These are phyloP conservation scores for Trichechus manatus DNA, from an alignment of 2,113 vertebrate species.

Conservation along the genomic window DNA sequence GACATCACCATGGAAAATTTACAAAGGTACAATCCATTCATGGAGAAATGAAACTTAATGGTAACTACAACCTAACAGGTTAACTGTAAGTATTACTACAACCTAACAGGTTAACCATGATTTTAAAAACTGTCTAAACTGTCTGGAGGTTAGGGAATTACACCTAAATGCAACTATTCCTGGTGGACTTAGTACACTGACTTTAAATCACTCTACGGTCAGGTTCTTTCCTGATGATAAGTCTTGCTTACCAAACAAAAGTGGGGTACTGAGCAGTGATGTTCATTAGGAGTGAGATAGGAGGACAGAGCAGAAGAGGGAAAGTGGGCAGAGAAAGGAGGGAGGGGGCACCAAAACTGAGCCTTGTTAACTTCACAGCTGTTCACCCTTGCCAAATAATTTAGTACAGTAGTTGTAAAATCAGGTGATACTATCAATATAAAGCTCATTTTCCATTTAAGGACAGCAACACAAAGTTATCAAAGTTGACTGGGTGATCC, in stretches of 20 bases:
- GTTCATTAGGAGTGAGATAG: not conserved
- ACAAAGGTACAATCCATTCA: not conserved
- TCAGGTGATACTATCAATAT: not conserved
- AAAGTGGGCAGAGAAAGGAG: not conserved
- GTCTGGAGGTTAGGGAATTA: not conserved
- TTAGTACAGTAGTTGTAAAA: not conserved
- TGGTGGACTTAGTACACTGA: not conserved
- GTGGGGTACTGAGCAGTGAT: not conserved
- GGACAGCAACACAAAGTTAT: not conserved
- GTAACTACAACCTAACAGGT: not conserved
- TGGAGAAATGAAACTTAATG: not conserved
- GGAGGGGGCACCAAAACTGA: not conserved
- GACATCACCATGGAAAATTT: not conserved
- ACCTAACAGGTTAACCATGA: not conserved
- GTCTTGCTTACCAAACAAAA: not conserved
- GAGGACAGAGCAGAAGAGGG: too few species aligned
- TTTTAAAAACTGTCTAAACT: not conserved
- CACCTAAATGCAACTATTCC: not conserved
- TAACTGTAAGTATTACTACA: not conserved
- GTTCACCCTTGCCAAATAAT: not conserved
- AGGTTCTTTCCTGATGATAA: not conserved
- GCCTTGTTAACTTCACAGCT: not conserved
- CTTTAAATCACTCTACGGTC: not conserved
- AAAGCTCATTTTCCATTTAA: not conserved
- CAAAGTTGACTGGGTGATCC: not conserved